Evolutionary conservation across 2,113 vertebrate genomes (phyloP), one percentile per base, ranked within the genome.

Genomic region (Hepsetus odoe): DNA sequence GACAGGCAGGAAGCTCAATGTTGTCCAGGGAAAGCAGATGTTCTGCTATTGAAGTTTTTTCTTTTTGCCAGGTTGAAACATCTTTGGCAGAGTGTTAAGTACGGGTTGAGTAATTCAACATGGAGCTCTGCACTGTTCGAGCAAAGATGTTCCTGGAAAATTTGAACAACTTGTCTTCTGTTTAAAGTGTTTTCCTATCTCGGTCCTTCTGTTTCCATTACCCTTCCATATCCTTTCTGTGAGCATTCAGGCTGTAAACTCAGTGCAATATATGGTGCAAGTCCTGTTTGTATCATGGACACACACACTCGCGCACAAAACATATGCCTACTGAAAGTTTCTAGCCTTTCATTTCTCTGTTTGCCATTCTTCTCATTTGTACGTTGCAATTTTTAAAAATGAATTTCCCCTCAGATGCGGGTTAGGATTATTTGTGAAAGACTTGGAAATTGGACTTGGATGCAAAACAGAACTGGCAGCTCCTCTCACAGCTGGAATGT

Each of bases 381-480:
- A 49, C n/a, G 49, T 38, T 59, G 13, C 66, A 49, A 61, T 62
- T 53, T 70, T 61, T 49, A 62, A 78, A 62, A 78, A 59, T 49
- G 64, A 55, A 35, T 26, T 71, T 49, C 72, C 74, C 74, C 38
- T 75, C 58, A 55, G 58, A 49, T 46, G 26, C 40, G 20, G 70
- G 66, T 77, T 61, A 35, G 62, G 18, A 10, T 61, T 61, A 78
- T 67, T 70, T 35, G 32, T 30, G 14, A 62, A 68, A 68, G 33
- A 22, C 1, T 49, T 16, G 38, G 71, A 67, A 61, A 68, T 56
- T 20, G 30, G 12, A 10, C 44, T 64, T 68, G 33, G 71, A 80
- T 44, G 77, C 22, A 42, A 51, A 72, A 62, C 53, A 51, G 80
- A 58, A 75, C 46, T 46, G 72, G 68, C 76, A 70, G 64, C 35